phyloP scores from a whole-genome alignment of 2,797 vertebrate species.

The Leuciscus waleckii region DNA sequence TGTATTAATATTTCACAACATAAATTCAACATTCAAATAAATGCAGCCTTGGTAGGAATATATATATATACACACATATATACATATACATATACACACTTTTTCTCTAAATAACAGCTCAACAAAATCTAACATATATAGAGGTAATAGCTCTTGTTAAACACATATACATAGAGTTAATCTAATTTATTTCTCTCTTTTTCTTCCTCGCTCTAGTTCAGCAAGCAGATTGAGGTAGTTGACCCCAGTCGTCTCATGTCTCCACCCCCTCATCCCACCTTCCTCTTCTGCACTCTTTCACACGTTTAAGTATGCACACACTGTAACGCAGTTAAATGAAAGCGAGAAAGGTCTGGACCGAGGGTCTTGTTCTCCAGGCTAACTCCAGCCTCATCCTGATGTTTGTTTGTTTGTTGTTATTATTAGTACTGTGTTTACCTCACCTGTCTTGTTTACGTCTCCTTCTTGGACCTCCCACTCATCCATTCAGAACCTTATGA shows the following conservation, averaged over 20 bases:
- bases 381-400: slow-evolving; percentile 12
- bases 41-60: no score
- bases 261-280: slow-evolving; percentile 29
- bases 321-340: slow-evolving; percentile 12
- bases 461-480: slow-evolving; percentile 14
- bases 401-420: slow-evolving; percentile 20
- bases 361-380: slow-evolving; percentile 18
- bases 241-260: slow-evolving; percentile 27
- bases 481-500: background rate
- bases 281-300: slow-evolving; percentile 2
- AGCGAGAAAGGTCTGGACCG: slow-evolving; percentile 6
- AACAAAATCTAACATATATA: background rate
- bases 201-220: background rate
- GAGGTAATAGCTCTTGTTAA: background rate
- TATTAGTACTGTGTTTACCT: slow-evolving; percentile 26
- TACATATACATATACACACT: no score
- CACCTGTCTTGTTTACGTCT: slow-evolving; percentile 12
- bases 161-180: background rate
- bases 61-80: no score
- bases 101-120: background rate
- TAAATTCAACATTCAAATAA: background rate
- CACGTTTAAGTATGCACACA: slow-evolving; percentile 12
- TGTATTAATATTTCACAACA: background rate
- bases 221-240: slow-evolving; percentile 24
- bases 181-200: background rate